Conservation (phyloP, 2,797 vertebrate species). For the Platalea minor region DNA sequence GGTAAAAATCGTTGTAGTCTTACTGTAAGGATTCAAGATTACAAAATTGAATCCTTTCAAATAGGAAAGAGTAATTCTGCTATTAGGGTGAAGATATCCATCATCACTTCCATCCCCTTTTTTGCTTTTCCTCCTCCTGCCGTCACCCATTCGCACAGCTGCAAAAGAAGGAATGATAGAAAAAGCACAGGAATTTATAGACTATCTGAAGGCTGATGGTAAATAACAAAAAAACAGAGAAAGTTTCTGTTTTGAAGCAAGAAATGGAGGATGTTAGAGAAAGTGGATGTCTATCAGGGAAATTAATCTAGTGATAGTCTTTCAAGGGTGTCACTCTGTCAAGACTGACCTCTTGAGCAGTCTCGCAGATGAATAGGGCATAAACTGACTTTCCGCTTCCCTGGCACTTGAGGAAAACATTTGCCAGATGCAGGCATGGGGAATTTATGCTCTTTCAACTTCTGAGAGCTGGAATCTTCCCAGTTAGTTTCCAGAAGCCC, state of each 20-base stretch:
- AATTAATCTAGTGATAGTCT: background rate
- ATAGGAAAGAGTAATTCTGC: background rate
- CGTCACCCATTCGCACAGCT: background rate
- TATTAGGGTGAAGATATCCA: background rate
- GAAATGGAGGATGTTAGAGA: background rate
- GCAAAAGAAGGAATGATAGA: background rate
- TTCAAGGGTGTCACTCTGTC: background rate
- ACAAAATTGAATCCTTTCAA: background rate
- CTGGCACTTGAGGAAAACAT: conserved; percentile 43
- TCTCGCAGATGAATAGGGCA: conserved; percentile 6
- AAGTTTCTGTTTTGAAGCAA: conserved; percentile 21
- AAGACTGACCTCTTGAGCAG: conserved; percentile 36
- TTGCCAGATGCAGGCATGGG: conserved; percentile 27
- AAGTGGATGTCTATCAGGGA: background rate
- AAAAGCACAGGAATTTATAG: background rate
- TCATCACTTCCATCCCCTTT: background rate
- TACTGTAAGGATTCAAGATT: background rate
- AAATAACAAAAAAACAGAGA: background rate
- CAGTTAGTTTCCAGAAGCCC: conserved; percentile 26
- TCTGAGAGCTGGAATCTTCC: conserved; percentile 16
- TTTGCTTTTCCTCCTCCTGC: background rate
- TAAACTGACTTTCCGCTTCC: conserved; percentile 25
- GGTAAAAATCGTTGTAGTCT: background rate
- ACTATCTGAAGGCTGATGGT: background rate
- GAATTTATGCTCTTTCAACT: conserved; percentile 27